Conservation (phyloP, 2,888 invertebrate species). For the Acholoe squamosa region DNA sequence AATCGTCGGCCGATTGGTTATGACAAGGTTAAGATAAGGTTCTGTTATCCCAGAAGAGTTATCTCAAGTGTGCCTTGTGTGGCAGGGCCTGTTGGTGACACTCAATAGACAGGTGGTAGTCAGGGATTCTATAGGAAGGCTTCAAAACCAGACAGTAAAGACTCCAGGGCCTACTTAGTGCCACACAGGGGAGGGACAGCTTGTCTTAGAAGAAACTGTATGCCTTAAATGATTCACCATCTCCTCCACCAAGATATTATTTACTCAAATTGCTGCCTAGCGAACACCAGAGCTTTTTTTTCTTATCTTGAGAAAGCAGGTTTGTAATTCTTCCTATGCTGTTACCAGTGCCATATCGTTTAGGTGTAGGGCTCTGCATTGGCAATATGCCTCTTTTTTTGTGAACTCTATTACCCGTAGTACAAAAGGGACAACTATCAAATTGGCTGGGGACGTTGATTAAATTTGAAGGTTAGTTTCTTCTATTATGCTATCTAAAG, state of each 20-base stretch:
- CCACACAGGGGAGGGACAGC: neutral
- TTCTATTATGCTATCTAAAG: too few relatives aligned
- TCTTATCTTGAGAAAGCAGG: too few relatives aligned
- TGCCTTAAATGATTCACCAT: neutral
- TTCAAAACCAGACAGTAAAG: constrained; percentile 30
- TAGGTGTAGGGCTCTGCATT: too few relatives aligned
- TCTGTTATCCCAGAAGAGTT: constrained; percentile 59
- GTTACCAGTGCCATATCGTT: too few relatives aligned
- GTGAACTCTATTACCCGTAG: too few relatives aligned
- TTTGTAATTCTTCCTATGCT: too few relatives aligned
- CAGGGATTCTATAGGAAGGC: constrained; percentile 29
- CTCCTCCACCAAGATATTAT: neutral
- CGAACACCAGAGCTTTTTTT: too few relatives aligned
- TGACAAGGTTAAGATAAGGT: constrained; percentile 63
- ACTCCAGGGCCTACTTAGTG: constrained; percentile 52
- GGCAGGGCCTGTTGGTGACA: constrained; percentile 28
- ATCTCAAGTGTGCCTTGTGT: constrained; percentile 47
- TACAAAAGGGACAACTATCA: too few relatives aligned
- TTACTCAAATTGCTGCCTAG: neutral
- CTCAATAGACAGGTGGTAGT: constrained; percentile 55
- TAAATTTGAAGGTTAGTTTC: too few relatives aligned
- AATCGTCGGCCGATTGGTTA: constrained; percentile 60
- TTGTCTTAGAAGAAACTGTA: constrained; percentile 36
- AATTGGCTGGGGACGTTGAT: too few relatives aligned
- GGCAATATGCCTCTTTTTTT: too few relatives aligned